phyloP scores from a whole-genome alignment of 2,888 invertebrate genomes.

The Abrostola triplasia region DNA sequence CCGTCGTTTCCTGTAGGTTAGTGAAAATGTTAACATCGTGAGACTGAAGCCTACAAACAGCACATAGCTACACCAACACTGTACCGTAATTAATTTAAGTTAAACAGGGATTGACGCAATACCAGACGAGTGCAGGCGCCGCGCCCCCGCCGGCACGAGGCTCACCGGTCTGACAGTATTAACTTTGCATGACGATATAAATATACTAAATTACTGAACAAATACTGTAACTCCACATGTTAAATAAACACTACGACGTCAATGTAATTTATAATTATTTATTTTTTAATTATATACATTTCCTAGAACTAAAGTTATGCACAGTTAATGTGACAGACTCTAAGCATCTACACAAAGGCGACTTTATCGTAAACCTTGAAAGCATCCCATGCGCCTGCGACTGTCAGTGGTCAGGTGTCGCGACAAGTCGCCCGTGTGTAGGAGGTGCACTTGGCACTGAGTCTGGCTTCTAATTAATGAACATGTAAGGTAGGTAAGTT shows the following conservation, averaged over 20 bases:
- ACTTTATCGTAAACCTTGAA: conserved; percentile 2
- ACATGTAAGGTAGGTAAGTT: conserved; percentile 76
- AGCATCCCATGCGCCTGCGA: conserved; percentile 3
- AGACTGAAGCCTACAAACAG: conserved; percentile 74
- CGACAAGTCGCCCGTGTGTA: conserved; percentile 31
- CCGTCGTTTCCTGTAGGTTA: conserved; percentile 61
- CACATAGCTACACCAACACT: conserved; percentile 57
- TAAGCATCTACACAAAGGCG: conserved; percentile 24
- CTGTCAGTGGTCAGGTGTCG: conserved; percentile 10
- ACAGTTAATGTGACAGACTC: conserved; percentile 51
- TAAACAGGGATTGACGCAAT: conserved; percentile 80
- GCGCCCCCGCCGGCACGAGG: conserved; percentile 31
- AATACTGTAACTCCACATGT: neutral
- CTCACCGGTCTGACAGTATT: conserved; percentile 42
- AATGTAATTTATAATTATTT: conserved; percentile 12
- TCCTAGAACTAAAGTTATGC: conserved; percentile 43
- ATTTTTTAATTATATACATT: conserved; percentile 13
- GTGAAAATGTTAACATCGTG: conserved; percentile 62
- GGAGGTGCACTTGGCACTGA: conserved; percentile 52
- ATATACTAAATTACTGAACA: conserved; percentile 2
- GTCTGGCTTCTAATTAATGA: conserved; percentile 75
- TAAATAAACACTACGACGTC: conserved; percentile 3
- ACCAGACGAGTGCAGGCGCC: conserved; percentile 65
- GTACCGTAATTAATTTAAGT: conserved; percentile 74
- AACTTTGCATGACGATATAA: conserved; percentile 43